A percentile compares a stretch with the other conserved stretches of the same genome.
Conservation (phyloP, 2,113 vertebrate genomes). For the Catharus fuscescens region DNA sequence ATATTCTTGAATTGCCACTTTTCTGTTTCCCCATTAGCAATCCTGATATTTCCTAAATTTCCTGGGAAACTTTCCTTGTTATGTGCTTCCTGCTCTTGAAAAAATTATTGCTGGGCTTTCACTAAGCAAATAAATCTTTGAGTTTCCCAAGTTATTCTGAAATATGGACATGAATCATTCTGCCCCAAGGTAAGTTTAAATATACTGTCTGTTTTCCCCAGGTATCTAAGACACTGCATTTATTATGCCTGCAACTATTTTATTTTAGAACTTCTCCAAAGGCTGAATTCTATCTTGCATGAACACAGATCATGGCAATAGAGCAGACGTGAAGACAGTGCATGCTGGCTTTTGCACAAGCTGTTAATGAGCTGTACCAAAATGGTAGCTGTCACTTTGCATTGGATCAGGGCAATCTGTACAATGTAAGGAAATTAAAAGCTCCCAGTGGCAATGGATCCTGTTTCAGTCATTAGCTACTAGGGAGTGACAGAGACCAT, state of each 20-base stretch:
- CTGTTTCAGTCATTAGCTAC: constrained; percentile 80
- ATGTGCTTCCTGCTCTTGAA: not conserved
- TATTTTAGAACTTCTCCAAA: constrained; percentile 18
- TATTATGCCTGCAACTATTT: constrained; percentile 5
- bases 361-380: constrained; percentile 75
- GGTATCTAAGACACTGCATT: not conserved
- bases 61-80: not conserved
- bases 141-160: constrained; percentile 4
- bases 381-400: constrained; percentile 76
- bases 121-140: not conserved
- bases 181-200: constrained; percentile 24
- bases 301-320: not conserved
- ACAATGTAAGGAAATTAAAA: constrained; percentile 84
- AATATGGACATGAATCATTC: not conserved
- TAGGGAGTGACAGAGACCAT: constrained; percentile 73
- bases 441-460: constrained; percentile 79
- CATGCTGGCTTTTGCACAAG: constrained; percentile 29
- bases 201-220: not conserved
- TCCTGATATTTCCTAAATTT: not conserved
- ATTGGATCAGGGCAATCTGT: constrained; percentile 74
- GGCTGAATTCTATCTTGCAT: not conserved
- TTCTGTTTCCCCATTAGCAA: not conserved
- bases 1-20: not conserved
- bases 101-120: not conserved
- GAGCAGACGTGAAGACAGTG: not conserved